These are phyloP conservation scores for Aphidius gifuensis DNA, from an alignment of 1,140 invertebrate genomes.

Conservation along the genomic window DNA sequence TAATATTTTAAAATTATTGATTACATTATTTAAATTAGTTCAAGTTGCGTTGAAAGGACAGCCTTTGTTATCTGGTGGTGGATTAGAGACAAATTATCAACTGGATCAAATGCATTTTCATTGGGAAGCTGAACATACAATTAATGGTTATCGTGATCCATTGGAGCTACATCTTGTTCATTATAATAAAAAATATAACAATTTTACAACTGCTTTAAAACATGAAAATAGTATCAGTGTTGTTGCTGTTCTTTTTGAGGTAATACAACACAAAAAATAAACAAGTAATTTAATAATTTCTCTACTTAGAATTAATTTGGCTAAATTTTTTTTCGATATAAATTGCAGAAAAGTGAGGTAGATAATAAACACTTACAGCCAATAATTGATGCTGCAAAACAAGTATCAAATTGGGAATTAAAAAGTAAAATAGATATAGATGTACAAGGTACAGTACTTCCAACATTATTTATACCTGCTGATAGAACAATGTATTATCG, in stretches of 20 bases:
- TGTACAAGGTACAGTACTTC: constrained; percentile 41
- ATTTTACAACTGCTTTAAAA: constrained; percentile 56
- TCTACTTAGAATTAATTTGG: neutral
- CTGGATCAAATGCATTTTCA: constrained; percentile 75
- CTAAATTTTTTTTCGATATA: neutral
- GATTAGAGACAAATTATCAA: constrained; percentile 57
- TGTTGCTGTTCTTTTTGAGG: constrained; percentile 67
- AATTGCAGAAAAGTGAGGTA: constrained; percentile 43
- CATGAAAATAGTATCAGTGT: constrained; percentile 66
- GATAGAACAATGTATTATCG: constrained; percentile 60
- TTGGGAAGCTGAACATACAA: constrained; percentile 74
- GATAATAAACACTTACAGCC: constrained; percentile 54
- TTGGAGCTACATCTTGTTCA: constrained; percentile 72
- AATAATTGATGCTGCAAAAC: constrained; percentile 50
- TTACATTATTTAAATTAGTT: constrained; percentile 37
- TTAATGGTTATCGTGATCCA: constrained; percentile 59
- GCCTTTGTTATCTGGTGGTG: constrained; percentile 53
- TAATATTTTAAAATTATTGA: neutral
- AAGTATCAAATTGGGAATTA: constrained; percentile 36
- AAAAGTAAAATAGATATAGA: constrained; percentile 24
- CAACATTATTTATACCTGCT: constrained; percentile 55
- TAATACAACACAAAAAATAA: constrained; percentile 35
- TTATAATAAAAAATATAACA: constrained; percentile 60
- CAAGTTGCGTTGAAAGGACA: constrained; percentile 39
- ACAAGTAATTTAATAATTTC: neutral